Base-by-base conservation (phyloP, 1,140 invertebrate species). In the Zaprionus kolodkinae region DNA sequence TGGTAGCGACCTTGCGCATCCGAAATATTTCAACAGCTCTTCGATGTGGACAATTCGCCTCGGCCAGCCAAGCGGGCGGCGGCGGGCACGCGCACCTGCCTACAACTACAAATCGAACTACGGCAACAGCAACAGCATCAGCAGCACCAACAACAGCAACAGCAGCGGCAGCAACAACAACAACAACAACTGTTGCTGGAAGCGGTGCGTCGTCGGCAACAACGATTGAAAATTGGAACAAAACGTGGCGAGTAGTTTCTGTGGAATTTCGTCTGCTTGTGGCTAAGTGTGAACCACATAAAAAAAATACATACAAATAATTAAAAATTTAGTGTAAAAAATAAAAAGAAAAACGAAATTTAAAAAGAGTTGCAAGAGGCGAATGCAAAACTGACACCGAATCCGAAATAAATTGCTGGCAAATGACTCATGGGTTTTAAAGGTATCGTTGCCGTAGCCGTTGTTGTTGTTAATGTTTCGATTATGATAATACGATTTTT, bases 371-470 rank as follows among this genome's bases (percentile, higher is more conserved):
- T 64, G 72, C 61, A 70, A 48, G 59, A 30, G 43, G 66, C 59
- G 52, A 71, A 70, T 56, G 50, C 60, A 76, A 73, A 78, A 63
- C 72, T 70, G 63, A 75, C 88, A 80, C 84, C 72, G 79, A 79
- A 50, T 50, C 11, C 45, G 45, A 89, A 73, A 81, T 81, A 89
- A 85, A 89, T 89, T 76, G 81, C 78, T 89, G 85, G 81, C 76
- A 89, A 85, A 89, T 89, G 85, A 89, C 85, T 89, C 85, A 89
- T 89, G 75, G 71, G 17, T 89, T 89, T 89, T 79, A 35, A 38
- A 38, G 30, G 30, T 57, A 17, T 57, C 43, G 38, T 33, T 43
- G 62, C 45, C 7, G 78, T 78, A 72, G 64, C 60, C 68, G 61
- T 60, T 79, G 70, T 83, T 86, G 78, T 74, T 80, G 80, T 64